Evolutionary conservation across 2,888 invertebrate species (phyloP), one percentile per base, ranked within the genome.

Genomic region (Acleris cristana): DNA sequence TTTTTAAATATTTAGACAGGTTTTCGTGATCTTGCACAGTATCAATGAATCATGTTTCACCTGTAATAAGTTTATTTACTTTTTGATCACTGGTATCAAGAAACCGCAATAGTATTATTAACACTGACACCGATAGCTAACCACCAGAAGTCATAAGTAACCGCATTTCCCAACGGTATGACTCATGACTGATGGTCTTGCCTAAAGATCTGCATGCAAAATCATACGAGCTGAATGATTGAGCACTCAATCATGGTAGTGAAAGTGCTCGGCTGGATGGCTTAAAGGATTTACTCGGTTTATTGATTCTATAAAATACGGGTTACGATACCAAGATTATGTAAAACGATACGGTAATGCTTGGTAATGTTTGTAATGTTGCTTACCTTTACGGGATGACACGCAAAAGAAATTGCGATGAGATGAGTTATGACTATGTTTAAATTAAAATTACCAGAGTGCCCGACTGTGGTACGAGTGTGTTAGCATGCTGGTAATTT

Each of bases 261-360:
- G 79, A 79, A 80, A 67, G 65, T 65, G 58, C 40, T 58, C 19
- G 53, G 54, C 45, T 34, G 34, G 56, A 57, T 52, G 34, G 65
- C 40, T 45, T 57, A 54, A 52, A 62, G 63, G 70, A 65, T 74
- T 77, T 71, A 72, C 72, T 70, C 67, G 69, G 55, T 75, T 76
- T 76, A 79, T 78, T 69, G 75, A 73, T 75, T 70, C 73, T 63
- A 72, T 76, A 74, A 76, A 75, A 54, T 64, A 65, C 54, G 49
- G 63, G 44, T 64, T 70, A 57, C 65, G 55, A n/a, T 49, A 30
- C 49, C 19, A 48, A 57, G 55, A 60, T 64, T 68, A 64, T 55
- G 64, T 68, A 54, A 65, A 69, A 54, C 40, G 40, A 64, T 51
- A 60, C 58, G 23, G 34, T 62, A 51, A 55, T 61, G 40, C 52